Conservation (phyloP, 2,888 invertebrate species). For the Pandemis cinnamomeana region DNA sequence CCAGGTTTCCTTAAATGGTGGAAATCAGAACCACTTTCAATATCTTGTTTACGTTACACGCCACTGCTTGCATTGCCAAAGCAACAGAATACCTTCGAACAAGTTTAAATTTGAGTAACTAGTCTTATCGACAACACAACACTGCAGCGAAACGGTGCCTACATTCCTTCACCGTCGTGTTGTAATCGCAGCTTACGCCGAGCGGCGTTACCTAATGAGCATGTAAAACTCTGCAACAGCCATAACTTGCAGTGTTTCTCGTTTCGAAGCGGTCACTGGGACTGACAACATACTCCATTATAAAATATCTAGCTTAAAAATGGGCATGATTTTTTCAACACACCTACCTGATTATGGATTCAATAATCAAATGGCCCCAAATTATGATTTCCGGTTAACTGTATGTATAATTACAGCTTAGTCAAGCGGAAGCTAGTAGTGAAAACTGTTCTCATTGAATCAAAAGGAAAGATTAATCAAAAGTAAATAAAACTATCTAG, state of each 20-base stretch:
- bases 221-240: conserved; percentile 48
- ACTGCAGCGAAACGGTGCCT: conserved; percentile 67
- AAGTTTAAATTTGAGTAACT: conserved; percentile 49
- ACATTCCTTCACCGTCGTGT: conserved; percentile 74
- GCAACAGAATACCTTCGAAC: conserved; percentile 42
- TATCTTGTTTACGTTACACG: conserved; percentile 35
- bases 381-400: not conserved
- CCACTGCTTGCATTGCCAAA: conserved; percentile 27
- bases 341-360: not conserved
- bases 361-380: not conserved
- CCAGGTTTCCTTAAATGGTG: conserved; percentile 33
- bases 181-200: conserved; percentile 76
- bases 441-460: not conserved
- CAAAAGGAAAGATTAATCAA: not conserved
- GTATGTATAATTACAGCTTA: not conserved
- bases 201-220: conserved; percentile 75
- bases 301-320: not conserved
- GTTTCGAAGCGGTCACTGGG: not conserved
- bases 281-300: not conserved
- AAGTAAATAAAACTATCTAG: not conserved
- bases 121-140: conserved; percentile 54
- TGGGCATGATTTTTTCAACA: not conserved
- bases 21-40: conserved; percentile 35
- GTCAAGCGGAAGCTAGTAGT: not conserved
- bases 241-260: conserved; percentile 14